Base-by-base conservation (phyloP, 2,113 vertebrate genomes). In the Periophthalmodon schlosseri region DNA sequence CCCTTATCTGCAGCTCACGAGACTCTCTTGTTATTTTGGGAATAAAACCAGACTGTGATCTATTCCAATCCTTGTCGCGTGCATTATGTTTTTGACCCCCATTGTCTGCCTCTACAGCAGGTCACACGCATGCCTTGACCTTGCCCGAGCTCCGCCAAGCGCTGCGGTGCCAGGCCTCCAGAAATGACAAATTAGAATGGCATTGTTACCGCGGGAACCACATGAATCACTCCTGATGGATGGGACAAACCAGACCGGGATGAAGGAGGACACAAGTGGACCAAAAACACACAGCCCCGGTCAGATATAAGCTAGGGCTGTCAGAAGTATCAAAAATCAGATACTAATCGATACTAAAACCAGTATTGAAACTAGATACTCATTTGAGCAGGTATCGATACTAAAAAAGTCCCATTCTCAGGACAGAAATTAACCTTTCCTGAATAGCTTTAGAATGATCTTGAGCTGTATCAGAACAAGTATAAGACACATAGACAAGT, bases 171-270 rank as follows among this genome's bases (percentile, higher is more conserved):
- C 81, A 80, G 61, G 79, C 83, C 76, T 86, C 76, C 82, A 82
- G 80, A 86, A 87, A 89, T 90, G 86, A 88, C 83, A 80, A 88
- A 92, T 88, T 86, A 82, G 78, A 86, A 78, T 75, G 79, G 67
- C 83, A 81, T 83, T 88, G 86, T 85, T 84, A 75, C 58, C 23
- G 68, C 72, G 54, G 21, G 0, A 63, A 54, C 54, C 68, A n/a
- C 79, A 86, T 89, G 77, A 89, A 87, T 89, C 87, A 83, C 72
- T 81, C 57, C 23, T 69, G 72, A 79, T 69, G 65, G 36, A 70
- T 77, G 72, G 23, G 65, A 56, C 67, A 83, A 75, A 85, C 60
- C 57, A 60, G 50, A 13, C 65, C 63, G 56, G 60, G 13, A 46
- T 54, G 28, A 70, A n/a, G 16, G 66, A 49, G 34, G n/a, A 16